phyloP scores from a whole-genome alignment of 2,113 vertebrate species.

The Onychostoma macrolepis region DNA sequence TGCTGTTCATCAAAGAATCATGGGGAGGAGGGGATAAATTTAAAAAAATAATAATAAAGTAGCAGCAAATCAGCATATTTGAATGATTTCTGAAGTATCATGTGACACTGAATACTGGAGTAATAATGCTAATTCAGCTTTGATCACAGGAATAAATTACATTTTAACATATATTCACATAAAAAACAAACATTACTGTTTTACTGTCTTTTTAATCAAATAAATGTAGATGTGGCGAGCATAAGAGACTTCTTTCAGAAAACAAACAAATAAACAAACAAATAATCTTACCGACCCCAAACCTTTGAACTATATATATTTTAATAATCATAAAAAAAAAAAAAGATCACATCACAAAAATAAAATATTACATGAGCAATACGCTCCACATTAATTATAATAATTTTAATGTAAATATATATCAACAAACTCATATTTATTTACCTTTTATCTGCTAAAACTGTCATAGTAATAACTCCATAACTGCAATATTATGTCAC shows the following conservation, averaged over 20 bases:
- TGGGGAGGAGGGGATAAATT: no score
- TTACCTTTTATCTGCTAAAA: background rate
- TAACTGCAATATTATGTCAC: background rate
- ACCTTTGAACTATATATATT: no score
- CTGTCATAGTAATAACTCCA: background rate
- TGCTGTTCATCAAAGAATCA: background rate
- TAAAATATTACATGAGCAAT: no score
- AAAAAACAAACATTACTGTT: background rate
- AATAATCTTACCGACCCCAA: no score
- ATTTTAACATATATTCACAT: background rate
- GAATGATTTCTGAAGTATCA: no score
- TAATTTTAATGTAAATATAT: background rate
- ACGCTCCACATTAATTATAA: background rate
- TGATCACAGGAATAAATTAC: background rate
- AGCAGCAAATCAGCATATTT: background rate
- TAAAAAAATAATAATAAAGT: background rate
- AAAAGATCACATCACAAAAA: no score
- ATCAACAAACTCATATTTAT: background rate
- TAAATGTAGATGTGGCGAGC: background rate
- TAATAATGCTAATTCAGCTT: background rate
- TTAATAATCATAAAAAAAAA: no score
- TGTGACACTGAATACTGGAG: background rate
- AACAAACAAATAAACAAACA: background rate
- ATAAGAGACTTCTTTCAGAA: background rate
- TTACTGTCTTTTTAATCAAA: background rate